Evolutionary conservation across 2,113 vertebrate species (phyloP).

Genomic region (Alligator sinensis): DNA sequence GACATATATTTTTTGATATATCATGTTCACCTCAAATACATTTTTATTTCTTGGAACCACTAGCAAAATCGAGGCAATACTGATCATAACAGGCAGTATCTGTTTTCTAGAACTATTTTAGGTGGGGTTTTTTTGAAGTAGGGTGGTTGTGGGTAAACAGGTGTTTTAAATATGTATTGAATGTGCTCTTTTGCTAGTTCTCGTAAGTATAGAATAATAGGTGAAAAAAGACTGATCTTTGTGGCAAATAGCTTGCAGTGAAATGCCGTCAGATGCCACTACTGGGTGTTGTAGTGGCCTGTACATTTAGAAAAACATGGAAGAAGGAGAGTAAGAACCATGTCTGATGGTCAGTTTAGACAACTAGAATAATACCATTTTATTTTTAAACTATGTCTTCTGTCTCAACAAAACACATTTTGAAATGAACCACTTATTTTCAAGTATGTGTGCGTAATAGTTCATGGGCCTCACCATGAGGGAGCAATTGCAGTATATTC

Average conservation of each 20-base stretch:
- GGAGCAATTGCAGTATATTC: neutral
- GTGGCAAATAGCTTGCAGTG: neutral
- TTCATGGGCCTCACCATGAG: fast-evolving
- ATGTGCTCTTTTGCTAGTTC: slow-evolving; percentile 45
- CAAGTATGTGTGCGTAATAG: neutral
- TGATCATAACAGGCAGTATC: neutral
- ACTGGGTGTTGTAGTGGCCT: neutral
- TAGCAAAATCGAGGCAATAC: neutral
- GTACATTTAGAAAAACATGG: neutral
- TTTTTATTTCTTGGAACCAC: neutral
- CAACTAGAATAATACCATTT: fast-evolving
- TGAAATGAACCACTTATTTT: neutral
- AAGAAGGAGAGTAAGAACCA: neutral
- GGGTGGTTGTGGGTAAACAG: slow-evolving; percentile 5
- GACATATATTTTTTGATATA: neutral
- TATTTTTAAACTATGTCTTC: fast-evolving
- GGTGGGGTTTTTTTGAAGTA: slow-evolving; percentile 29
- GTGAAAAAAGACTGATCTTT: slow-evolving; percentile 39
- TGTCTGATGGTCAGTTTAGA: neutral
- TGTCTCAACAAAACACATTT: neutral
- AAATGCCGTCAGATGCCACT: neutral
- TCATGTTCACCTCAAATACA: neutral
- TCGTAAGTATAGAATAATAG: neutral
- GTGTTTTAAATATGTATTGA: slow-evolving; percentile 29
- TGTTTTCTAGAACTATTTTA: neutral